A percentile compares a stretch with the other conserved stretches of the same genome.
Conservation (phyloP, 2,797 vertebrate species). For the Sebastolobus alascanus region DNA sequence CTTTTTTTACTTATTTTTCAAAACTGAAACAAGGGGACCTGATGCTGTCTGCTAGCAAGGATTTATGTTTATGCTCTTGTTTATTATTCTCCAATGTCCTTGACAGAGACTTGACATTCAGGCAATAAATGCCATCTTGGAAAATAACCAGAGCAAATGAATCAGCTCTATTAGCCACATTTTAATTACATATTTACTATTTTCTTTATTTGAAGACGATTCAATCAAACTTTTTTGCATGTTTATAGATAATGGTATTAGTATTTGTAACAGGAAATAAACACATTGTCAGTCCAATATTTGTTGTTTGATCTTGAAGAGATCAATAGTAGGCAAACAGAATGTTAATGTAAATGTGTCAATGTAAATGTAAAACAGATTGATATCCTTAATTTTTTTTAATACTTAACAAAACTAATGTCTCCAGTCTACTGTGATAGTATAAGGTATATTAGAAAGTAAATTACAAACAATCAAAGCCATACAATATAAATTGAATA, state of each 20-base stretch:
- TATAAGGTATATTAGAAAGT: not conserved
- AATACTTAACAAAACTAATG: not conserved
- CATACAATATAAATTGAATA: not conserved
- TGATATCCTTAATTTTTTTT: not conserved
- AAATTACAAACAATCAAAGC: not conserved
- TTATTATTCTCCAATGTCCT: not conserved
- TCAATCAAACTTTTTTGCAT: not conserved
- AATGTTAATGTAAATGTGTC: too few species aligned
- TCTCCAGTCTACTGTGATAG: not conserved
- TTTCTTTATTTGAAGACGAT: not conserved
- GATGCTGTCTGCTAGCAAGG: not conserved
- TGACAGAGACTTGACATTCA: not conserved
- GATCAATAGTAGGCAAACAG: too few species aligned
- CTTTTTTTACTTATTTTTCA: not conserved
- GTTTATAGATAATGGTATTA: not conserved
- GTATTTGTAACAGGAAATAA: not conserved
- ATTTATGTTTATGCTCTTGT: not conserved
- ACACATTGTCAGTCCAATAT: not conserved
- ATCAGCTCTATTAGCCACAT: not conserved
- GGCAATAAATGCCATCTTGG: not conserved
- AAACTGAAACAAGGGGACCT: not conserved
- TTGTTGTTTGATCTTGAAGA: too few species aligned
- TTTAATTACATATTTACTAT: not conserved
- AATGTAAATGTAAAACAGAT: not conserved
- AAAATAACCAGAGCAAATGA: not conserved